Evolutionary conservation across 2,113 vertebrate species (phyloP).

Genomic region (Hemiprocne comata): DNA sequence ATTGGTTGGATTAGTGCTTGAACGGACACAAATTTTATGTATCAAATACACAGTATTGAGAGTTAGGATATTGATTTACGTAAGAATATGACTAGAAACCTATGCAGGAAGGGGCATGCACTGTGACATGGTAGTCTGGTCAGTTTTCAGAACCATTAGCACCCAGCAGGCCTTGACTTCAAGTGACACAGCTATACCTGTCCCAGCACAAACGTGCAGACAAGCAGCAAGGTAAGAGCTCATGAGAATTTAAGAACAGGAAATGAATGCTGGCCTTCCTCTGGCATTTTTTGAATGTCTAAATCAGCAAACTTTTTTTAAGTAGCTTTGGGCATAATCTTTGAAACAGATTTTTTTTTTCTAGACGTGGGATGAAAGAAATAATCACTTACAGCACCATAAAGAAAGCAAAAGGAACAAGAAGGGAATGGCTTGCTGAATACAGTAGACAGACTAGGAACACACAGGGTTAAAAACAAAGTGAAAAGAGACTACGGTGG

Average conservation of each 20-base stretch:
- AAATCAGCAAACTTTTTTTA: background rate
- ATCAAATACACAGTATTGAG: background rate
- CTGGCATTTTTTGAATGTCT: background rate
- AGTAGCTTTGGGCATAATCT: background rate
- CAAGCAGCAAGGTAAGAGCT: background rate
- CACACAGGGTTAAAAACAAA: background rate
- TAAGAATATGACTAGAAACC: background rate
- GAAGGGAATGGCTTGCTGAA: background rate
- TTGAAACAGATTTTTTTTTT: background rate
- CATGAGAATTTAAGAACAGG: background rate
- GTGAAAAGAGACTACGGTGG: background rate
- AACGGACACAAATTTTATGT: background rate
- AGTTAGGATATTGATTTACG: background rate
- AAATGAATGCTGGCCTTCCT: background rate
- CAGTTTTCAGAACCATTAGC: background rate
- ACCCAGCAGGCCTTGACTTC: background rate
- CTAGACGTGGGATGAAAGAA: slow-evolving; percentile 21
- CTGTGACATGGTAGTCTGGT: background rate
- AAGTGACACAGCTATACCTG: background rate
- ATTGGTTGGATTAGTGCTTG: background rate
- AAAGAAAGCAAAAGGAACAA: slow-evolving; percentile 7
- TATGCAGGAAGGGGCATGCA: background rate
- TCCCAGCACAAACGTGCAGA: background rate
- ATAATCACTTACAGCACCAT: background rate
- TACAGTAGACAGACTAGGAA: background rate